These are phyloP conservation scores for Periplaneta americana DNA, from an alignment of 1,140 invertebrate genomes.

Conservation along the genomic window DNA sequence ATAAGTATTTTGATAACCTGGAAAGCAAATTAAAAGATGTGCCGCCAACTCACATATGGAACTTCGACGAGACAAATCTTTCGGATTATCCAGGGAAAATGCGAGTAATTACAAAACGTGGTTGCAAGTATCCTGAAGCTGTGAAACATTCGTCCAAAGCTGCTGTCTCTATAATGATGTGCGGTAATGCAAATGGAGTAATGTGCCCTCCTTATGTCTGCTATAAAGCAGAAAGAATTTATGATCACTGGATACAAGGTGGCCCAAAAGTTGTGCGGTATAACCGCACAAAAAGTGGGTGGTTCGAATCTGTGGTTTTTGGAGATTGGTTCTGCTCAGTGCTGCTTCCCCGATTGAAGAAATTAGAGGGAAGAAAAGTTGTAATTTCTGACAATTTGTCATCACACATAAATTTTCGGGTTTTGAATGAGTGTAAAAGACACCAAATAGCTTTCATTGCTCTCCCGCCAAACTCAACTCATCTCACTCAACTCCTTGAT, in stretches of 20 bases:
- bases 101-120: neutral
- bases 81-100: neutral
- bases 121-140: neutral
- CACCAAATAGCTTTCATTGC: neutral
- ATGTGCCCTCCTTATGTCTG: neutral
- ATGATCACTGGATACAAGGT: neutral
- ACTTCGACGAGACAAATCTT: neutral
- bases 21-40: neutral
- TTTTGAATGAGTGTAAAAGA: neutral
- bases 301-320: neutral
- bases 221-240: neutral
- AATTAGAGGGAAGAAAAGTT: neutral
- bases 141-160: conserved; percentile 24
- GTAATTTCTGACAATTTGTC: too few relatives aligned
- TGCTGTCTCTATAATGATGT: conserved; percentile 22
- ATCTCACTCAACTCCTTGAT: too few relatives aligned
- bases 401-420: too few relatives aligned
- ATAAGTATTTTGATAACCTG: neutral
- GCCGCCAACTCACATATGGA: neutral
- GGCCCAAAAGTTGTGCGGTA: neutral
- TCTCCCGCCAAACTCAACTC: neutral
- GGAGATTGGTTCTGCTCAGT: neutral
- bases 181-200: conserved; percentile 20
- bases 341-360: neutral
- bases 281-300: conserved; percentile 5